Conservation (phyloP, 1,140 invertebrate species). For the Aethina tumida region DNA sequence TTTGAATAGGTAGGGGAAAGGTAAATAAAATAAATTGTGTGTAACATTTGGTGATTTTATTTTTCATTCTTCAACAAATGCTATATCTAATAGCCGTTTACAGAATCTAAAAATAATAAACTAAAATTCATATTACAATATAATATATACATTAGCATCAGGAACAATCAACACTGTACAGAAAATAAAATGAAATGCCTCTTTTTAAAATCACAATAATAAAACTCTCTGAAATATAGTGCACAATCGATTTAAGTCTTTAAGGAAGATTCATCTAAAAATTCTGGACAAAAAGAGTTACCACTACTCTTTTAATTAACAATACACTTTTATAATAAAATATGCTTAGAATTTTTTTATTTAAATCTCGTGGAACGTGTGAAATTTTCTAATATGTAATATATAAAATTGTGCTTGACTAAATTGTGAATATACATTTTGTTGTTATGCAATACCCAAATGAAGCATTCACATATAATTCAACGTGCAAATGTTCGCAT, state of each 20-base stretch:
- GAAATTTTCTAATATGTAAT: too few species aligned
- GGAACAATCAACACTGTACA: constrained; percentile 31
- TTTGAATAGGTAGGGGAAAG: too few species aligned
- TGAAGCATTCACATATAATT: too few species aligned
- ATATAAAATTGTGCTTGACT: too few species aligned
- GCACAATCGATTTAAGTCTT: constrained; percentile 4
- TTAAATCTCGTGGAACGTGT: too few species aligned
- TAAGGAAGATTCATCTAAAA: constrained; percentile 9
- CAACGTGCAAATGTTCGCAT: too few species aligned
- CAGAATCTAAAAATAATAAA: constrained; percentile 30
- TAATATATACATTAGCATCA: constrained; percentile 24
- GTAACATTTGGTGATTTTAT: constrained; percentile 27
- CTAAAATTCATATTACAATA: constrained; percentile 27
- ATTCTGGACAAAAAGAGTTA: constrained; percentile 8
- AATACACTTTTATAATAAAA: too few species aligned
- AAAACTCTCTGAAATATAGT: constrained; percentile 10
- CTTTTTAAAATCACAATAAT: constrained; percentile 14
- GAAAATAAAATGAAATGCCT: constrained; percentile 22
- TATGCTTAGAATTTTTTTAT: too few species aligned
- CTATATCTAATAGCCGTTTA: constrained; percentile 27
- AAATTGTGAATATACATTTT: too few species aligned
- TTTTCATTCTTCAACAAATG: constrained; percentile 28
- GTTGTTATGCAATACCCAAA: too few species aligned
- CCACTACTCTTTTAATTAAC: too few species aligned
- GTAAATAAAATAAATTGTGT: too few species aligned